Evolutionary conservation across 2,113 vertebrate species (phyloP), one percentile per base, ranked within the genome.

Genomic region (Rostratula benghalensis): DNA sequence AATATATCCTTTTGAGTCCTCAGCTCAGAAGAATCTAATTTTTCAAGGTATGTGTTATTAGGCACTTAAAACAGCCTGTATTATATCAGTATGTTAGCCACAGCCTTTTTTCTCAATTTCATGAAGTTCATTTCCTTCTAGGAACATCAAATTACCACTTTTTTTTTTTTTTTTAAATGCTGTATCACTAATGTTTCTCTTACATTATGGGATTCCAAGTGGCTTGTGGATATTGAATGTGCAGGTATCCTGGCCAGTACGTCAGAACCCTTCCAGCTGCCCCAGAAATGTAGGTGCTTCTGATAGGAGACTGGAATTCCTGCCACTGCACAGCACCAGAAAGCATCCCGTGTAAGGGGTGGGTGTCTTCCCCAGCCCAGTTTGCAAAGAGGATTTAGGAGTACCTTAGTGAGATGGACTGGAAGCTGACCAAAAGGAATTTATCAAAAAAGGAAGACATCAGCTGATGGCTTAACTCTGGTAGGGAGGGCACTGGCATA

Each of bases 121-220:
- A 5, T 43, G 23, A 54, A 35, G 53, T 60, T 35, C 8, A 5
- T 60, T 91, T 89, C 13, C 46, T 53, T 51, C 46, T 16, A 61
- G 39, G 65, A 70, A 53, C 22, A 16, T 39, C 31, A 35, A 28
- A 43, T 27, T 39, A 17, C 12, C 53, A 21, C 46, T 41, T 5
- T 41, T 23, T 35, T 50, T 56, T 19, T 3, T 31, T 35, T 33
- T 20, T 6, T 46, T 54, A 20, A 20, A 21, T 31, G 23, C 56
- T 50, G 7, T 11, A 1, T n/a, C n/a, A 7, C 41, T 61, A 4
- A 5, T 20, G 27, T n/a, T 88, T 35, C 59, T 83, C 35, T 33
- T 10, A 3, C 3, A 25, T 6, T 24, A 1, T 0, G 7, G 9
- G 30, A 35, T 69, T 39, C 39, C 69, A 30, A 22, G 43, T 1